Base-by-base conservation (phyloP, 64 coral and sea anemone species). In the Dendronephthya gigantea region DNA sequence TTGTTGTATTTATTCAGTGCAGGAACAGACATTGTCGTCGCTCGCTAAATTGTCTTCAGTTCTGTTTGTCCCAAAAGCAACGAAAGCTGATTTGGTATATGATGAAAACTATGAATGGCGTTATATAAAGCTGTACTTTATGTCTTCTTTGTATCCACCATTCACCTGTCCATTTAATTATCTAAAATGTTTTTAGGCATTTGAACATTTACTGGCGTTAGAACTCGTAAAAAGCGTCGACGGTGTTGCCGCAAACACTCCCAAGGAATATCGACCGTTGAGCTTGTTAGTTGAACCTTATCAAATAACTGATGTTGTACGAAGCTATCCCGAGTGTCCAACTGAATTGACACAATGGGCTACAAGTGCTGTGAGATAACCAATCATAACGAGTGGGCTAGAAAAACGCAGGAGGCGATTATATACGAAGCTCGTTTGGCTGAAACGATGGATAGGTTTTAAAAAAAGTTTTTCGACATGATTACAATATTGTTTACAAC, bases 271-370 rank as follows among this genome's bases (percentile, higher is more conserved):
- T 55, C 84, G 90, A 33, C 85, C 91, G 62, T 88, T 98, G 45
- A 84, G 79, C 10, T 85, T 98, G 35, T 69, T 98, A 82, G 83
- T 98, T 36, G 91, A 90, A 30, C 89, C 92, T 2, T 62, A 66
- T 4, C 95, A 98, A 82, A 90, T 98, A 69, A 93, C 85, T 50
- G 92, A 93, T 9, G 92, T 88, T 11, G 52, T 98, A 35, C 83
- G 91, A 23, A 92, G 39, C 39, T 98, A 98, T 38, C 87, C 90
- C 2, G 95, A 93, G 15, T 98, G 95, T 36, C 95, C 95, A 15
- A 98, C 95, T 52, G 95, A 98, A 47, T 81, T 98, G 23, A 91
- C 40, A 52, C 92, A 98, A 5, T 98, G 95, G 95, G 95, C 92
- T 13, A 93, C 82, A 32, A 93, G 84, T 66, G 59, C 92, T 10